Conservation (phyloP, 92 coral and sea anemone species). For the Montipora capitata region DNA sequence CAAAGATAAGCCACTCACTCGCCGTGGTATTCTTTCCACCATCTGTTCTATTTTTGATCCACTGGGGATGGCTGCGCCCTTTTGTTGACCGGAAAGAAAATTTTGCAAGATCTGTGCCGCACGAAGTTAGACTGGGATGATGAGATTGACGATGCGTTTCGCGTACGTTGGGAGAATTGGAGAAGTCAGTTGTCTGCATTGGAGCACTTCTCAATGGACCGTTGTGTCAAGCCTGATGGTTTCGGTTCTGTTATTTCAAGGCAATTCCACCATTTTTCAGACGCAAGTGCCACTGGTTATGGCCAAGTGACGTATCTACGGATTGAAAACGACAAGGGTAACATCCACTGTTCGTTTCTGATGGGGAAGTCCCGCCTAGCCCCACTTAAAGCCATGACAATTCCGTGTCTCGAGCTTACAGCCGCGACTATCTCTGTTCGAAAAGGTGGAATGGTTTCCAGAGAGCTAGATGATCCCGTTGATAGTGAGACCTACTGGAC, state of each 20-base stretch:
- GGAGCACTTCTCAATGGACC: slow-evolving; percentile 10
- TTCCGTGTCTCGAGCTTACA: no score
- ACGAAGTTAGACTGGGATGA: slow-evolving; percentile 27
- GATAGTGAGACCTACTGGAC: no score
- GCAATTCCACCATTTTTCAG: slow-evolving; percentile 65
- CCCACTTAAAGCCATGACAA: no score
- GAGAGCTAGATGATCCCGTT: no score
- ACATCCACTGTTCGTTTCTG: no score
- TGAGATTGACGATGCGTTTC: slow-evolving; percentile 20
- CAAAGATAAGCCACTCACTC: slow-evolving; percentile 33
- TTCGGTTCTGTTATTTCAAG: slow-evolving; percentile 19
- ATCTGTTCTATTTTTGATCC: slow-evolving; percentile 24
- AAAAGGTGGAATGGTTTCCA: no score
- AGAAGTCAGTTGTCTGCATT: slow-evolving; percentile 19
- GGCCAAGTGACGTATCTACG: no score
- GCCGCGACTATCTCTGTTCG: no score
- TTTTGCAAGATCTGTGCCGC: not conserved
- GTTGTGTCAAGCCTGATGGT: slow-evolving; percentile 45
- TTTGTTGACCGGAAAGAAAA: not conserved
- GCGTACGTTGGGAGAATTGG: slow-evolving; percentile 40
- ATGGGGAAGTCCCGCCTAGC: no score
- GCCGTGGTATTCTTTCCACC: slow-evolving; percentile 32
- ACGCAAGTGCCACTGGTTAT: slow-evolving; percentile 24
- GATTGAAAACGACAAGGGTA: no score
- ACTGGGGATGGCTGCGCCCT: not conserved